phyloP scores from a whole-genome alignment of 2,888 invertebrate genomes.

The Andrena camellia region DNA sequence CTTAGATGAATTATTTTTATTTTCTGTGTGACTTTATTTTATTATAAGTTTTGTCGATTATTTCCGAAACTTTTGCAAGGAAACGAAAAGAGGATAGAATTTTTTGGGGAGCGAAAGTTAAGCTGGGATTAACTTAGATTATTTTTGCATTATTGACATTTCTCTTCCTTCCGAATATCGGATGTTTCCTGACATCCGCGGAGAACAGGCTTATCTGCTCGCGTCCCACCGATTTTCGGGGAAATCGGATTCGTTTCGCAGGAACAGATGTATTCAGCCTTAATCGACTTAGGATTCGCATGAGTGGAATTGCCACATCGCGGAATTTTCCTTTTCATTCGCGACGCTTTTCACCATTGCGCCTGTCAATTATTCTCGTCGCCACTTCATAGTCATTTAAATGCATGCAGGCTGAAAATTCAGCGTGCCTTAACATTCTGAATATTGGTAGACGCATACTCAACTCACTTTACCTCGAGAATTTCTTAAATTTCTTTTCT shows the following conservation, averaged over 20 bases:
- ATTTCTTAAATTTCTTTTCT: neutral
- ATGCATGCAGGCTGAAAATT: neutral
- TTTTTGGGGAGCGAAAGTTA: too few relatives aligned
- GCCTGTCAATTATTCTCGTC: neutral
- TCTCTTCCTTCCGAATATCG: too few relatives aligned
- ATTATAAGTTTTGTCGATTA: too few relatives aligned
- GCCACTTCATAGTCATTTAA: neutral
- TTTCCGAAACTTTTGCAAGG: too few relatives aligned
- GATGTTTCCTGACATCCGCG: neutral
- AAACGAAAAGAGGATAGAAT: too few relatives aligned
- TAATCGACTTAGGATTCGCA: slow-evolving; percentile 9
- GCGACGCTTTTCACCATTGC: neutral
- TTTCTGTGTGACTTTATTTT: too few relatives aligned
- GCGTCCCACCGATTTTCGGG: neutral
- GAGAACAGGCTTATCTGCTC: neutral
- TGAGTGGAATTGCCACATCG: neutral
- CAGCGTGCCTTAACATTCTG: neutral
- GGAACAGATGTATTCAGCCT: neutral
- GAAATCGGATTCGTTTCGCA: neutral
- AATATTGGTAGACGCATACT: neutral
- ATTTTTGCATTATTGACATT: neutral
- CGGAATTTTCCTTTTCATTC: neutral
- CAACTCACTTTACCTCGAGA: neutral
- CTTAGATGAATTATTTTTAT: too few relatives aligned
- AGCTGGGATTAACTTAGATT: too few relatives aligned